Evolutionary conservation across 2,888 invertebrate species (phyloP), one percentile per base, ranked within the genome.

Genomic region (Eueremaeus valkanovi): DNA sequence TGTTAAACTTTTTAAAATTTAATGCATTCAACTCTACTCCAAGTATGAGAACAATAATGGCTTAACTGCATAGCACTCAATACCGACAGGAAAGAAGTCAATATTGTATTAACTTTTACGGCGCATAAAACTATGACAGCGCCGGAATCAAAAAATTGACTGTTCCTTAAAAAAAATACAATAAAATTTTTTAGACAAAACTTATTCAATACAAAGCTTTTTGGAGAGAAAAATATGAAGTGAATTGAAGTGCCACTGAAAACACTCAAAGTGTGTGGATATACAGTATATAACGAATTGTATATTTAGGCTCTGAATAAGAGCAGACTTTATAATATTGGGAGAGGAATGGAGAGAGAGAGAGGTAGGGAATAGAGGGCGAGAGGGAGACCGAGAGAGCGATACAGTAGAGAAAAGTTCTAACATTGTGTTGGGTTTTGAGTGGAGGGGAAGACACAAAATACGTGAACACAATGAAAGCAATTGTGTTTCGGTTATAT

Each of bases 391-490:
- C 24, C 3, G 21, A 24, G 55, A 21, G 16, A 45, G 45, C 6
- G n/a, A 27, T 6, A 63, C 11, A 13, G 6, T 8, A 13, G 21
- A 33, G 33, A 24, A 58, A 58, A 5, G 11, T 9, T 58, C 6
- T 58, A 24, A 58, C 27, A 58, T 58, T 58, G 9, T 58, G 27
- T 58, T 5, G 24, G 21, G 24, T 24, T 3, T 58, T 21, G 63
- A 63, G 63, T 63, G 63, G 31, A 29, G 63, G 63, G 63, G 63
- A 33, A 9, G 63, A 33, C 63, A 63, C 63, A 31, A 24, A 63
- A 63, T 63, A 63, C 63, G 63, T 63, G 63, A 63, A 63, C 33
- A 63, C 63, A 63, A 63, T 63, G n/a, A 63, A 63, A 63, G 31
- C 63, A 63, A 63, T 63, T 63, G 63, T 63, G 63, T 63, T 63